Base-by-base conservation (phyloP, 2,113 vertebrate genomes). In the Ellobius talpinus region DNA sequence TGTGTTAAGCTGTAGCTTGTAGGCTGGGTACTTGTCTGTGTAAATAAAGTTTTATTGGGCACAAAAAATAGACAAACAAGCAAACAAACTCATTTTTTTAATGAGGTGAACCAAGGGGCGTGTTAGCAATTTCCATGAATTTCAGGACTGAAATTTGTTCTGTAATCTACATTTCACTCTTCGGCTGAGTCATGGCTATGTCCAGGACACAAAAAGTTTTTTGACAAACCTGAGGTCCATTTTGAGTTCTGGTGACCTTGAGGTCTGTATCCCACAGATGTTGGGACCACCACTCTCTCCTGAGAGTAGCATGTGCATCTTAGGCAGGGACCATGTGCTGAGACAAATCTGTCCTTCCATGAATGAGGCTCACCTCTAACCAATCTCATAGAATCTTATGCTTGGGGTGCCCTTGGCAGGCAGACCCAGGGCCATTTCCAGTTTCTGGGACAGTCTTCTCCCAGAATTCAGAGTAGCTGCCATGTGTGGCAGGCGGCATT, bases 1-100 rank as follows among this genome's bases (percentile, higher is more conserved):
- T 88, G 66, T 72, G 1, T 39, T 45, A 77, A 45, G 77, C 29
- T 76, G 33, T 58, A 58, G 19, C 58, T 58, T 58, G 58, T 50
- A 66, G 79, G 45, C 74, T 87, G 70, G 42, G 73, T 7, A 0
- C 50, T 79, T 66, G 42, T 84, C 93, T 86, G 36, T 73, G n/a
- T 96, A 89, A 97, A 72, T 89, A 96, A 94, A 82, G 31, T 39
- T 91, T 68, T 94, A 8, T 82, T 91, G 89, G 87, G 82, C 52
- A 90, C 45, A 87, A 73, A 85, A 10, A 85, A 63, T 58, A 82
- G 82, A 93, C 39, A 90, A 45, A 88, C 81, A 55, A 36, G 26
- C 61, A 45, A 33, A 45, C 61, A 47, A 66, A 86, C 61, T 86
- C 39, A 1, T 65, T 29, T 86, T 66, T 36, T 3, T 7, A 19